Evolutionary conservation across 2,888 invertebrate genomes (phyloP).

Genomic region (Melanostoma mellinum): DNA sequence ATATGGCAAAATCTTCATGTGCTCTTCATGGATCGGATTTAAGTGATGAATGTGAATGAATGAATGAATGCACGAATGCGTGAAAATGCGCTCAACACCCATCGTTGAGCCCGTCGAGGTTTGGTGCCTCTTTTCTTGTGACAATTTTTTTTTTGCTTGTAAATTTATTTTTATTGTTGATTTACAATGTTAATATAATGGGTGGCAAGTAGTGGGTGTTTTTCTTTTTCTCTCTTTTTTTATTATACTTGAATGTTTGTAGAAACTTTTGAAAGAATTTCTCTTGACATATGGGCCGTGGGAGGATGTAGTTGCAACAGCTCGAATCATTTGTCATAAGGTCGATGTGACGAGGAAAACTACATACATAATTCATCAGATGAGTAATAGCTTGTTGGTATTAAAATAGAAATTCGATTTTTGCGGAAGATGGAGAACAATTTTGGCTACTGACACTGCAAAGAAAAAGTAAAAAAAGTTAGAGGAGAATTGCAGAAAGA

Average conservation of each 20-base stretch:
- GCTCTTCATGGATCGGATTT: slow-evolving; percentile 46
- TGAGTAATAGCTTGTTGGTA: slow-evolving; percentile 18
- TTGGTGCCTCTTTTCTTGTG: background rate
- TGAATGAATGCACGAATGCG: slow-evolving; percentile 68
- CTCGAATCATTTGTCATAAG: slow-evolving; percentile 60
- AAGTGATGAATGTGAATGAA: slow-evolving; percentile 63
- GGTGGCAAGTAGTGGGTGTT: slow-evolving; percentile 56
- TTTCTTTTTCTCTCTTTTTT: background rate
- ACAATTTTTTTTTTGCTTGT: slow-evolving; percentile 32
- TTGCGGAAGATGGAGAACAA: slow-evolving; percentile 6
- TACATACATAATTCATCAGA: slow-evolving; percentile 27
- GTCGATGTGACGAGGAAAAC: slow-evolving; percentile 26
- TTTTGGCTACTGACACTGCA: too few relatives aligned
- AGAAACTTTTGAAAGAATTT: slow-evolving; percentile 42
- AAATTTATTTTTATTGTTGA: slow-evolving; percentile 53
- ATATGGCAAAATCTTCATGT: slow-evolving; percentile 69
- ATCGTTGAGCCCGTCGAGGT: background rate
- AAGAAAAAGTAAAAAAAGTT: too few relatives aligned
- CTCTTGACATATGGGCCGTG: slow-evolving; percentile 32
- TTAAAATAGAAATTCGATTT: slow-evolving; percentile 36
- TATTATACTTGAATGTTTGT: slow-evolving; percentile 17
- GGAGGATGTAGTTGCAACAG: slow-evolving; percentile 36
- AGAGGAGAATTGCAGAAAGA: background rate
- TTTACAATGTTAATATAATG: slow-evolving; percentile 36
- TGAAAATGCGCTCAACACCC: slow-evolving; percentile 61